These are phyloP conservation scores for Gopherus evgoodei DNA, from an alignment of 2,113 vertebrate species.

Conservation along the genomic window DNA sequence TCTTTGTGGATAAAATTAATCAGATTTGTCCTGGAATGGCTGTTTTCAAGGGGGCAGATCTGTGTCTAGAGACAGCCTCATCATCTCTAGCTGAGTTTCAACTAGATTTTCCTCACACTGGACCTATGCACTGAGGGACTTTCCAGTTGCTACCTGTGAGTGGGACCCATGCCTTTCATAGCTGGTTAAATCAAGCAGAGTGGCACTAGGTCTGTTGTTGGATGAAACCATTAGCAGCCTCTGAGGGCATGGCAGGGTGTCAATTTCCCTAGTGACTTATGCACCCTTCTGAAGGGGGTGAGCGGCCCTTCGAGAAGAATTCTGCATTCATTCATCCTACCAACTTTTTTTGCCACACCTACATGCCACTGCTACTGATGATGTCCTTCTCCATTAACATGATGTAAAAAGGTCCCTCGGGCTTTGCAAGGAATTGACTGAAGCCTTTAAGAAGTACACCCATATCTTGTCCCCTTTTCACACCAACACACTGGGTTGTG, in stretches of 20 bases:
- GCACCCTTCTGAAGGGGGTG: neutral
- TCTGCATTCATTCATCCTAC: neutral
- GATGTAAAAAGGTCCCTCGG: neutral
- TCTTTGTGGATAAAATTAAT: neutral
- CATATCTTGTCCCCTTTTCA: neutral
- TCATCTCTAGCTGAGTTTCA: neutral
- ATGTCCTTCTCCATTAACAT: neutral
- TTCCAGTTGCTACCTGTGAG: neutral
- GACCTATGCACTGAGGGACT: neutral
- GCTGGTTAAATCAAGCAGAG: neutral
- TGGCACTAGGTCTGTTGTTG: neutral
- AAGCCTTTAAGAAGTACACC: neutral
- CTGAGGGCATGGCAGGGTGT: neutral
- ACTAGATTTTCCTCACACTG: neutral
- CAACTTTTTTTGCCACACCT: neutral
- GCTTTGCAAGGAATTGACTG: neutral
- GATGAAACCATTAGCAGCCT: neutral
- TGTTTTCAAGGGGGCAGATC: neutral
- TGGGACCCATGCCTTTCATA: neutral
- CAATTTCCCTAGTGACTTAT: neutral
- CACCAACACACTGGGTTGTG: neutral
- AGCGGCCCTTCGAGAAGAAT: neutral
- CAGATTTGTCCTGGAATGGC: neutral
- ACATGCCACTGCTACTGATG: neutral
- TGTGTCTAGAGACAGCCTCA: neutral